Evolutionary conservation across 2,797 vertebrate genomes (phyloP), one percentile per base, ranked within the genome.

Genomic region (Rhynchonycteris naso): DNA sequence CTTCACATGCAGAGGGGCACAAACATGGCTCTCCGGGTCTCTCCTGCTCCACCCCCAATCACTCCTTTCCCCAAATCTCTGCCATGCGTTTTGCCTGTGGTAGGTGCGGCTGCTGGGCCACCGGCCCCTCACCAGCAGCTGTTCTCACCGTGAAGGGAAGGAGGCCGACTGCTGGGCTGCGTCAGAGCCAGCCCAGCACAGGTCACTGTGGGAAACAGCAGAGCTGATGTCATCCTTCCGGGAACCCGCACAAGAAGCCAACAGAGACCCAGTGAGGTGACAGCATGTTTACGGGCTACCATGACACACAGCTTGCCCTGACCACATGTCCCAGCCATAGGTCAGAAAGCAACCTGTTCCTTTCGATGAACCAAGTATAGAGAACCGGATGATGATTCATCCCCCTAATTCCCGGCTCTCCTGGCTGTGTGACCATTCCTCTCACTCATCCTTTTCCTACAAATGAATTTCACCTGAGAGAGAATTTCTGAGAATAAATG

Each of bases 201-300:
- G 52, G 54, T 82, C 59, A 84, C 28, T 52, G 26, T 63, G 12
- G 26, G 65, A 82, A 47, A 79, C 24, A 72, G 28, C 33, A n/a
- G 15, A 19, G 61, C 88, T 66, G 79, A 91, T 16, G 35, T 74
- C 38, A 71, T 90, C 59, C 71, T 89, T 81, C 93, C 74, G 59
- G 54, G 87, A 93, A 63, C 87, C 74, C 11, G 8, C 33, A 38
- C 24, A 80, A 74, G 68, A 59, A 56, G 78, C 59, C 35, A 26
- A 33, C 14, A 19, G 30, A 33, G 13, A 30, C 7, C 14, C 0
- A 26, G 35, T 7, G 22, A 63, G 68, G 58, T 52, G 63, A 52
- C 52, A 66, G 66, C 4, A n/a, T 63, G 19, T 80, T 43, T 38
- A 15, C 30, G 50, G 58, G 15, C 50, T 14, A 2, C 35, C 26